phyloP scores from a whole-genome alignment of 2,888 invertebrate species.

The Acleris literana region DNA sequence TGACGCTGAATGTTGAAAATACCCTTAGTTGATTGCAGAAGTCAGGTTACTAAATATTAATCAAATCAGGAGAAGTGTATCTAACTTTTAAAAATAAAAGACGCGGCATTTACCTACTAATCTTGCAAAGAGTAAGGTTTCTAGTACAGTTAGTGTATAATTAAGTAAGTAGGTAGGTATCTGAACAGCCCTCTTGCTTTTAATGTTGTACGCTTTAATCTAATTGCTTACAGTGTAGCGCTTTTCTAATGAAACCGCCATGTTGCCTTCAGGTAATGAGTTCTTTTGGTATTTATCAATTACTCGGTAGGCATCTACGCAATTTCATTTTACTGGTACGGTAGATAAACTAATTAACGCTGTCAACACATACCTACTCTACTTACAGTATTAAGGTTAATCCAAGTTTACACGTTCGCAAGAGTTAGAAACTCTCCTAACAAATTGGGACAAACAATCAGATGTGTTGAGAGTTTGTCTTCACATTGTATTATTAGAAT shows the following conservation, averaged over 20 bases:
- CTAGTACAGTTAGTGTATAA: constrained; percentile 17
- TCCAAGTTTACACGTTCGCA: constrained; percentile 58
- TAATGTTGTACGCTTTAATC: constrained; percentile 58
- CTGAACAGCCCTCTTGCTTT: constrained; percentile 46
- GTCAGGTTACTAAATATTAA: too few relatives aligned
- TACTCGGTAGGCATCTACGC: constrained; percentile 50
- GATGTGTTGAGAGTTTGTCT: constrained; percentile 43
- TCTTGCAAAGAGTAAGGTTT: constrained; percentile 4
- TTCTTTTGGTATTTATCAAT: constrained; percentile 65
- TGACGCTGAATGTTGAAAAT: too few relatives aligned
- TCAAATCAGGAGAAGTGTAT: too few relatives aligned
- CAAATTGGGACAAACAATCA: constrained; percentile 57
- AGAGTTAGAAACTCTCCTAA: constrained; percentile 55
- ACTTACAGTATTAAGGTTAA: constrained; percentile 51
- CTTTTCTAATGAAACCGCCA: constrained; percentile 59
- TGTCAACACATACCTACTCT: constrained; percentile 59
- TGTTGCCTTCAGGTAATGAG: constrained; percentile 45
- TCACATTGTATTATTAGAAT: constrained; percentile 36
- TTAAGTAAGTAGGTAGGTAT: constrained; percentile 39
- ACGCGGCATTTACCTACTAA: constrained; percentile 14
- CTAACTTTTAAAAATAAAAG: neutral
- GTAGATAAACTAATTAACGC: constrained; percentile 67
- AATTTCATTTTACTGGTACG: constrained; percentile 55
- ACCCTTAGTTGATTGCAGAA: too few relatives aligned
- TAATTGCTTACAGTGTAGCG: constrained; percentile 59